Evolutionary conservation across 2,888 invertebrate species (phyloP).

Genomic region (Aplocera efformata): DNA sequence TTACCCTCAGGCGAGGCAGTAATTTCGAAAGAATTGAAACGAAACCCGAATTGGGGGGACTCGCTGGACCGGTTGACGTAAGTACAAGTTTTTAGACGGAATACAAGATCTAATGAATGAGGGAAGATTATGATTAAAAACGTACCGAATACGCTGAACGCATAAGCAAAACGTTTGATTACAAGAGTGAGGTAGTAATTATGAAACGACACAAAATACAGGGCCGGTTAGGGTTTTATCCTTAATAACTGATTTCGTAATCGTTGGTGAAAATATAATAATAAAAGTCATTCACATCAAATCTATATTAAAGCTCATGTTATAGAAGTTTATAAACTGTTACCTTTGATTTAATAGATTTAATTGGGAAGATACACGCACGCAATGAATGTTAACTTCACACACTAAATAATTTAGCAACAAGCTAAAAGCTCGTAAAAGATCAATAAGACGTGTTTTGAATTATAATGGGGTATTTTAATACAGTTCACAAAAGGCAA

Average conservation of each 20-base stretch:
- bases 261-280: no score
- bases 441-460: slow-evolving; percentile 42
- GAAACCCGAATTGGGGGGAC: slow-evolving; percentile 26
- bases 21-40: slow-evolving; percentile 30
- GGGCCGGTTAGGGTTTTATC: no score
- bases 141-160: slow-evolving; percentile 8
- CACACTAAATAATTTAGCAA: slow-evolving; percentile 32
- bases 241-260: no score
- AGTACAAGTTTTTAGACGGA: slow-evolving; percentile 21
- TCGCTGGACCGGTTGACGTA: slow-evolving; percentile 25
- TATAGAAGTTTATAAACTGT: no score
- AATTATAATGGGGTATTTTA: slow-evolving; percentile 51
- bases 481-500: slow-evolving; percentile 59
- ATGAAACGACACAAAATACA: slow-evolving; percentile 1
- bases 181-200: slow-evolving; percentile 11
- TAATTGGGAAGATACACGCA: not conserved
- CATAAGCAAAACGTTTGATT: slow-evolving; percentile 9
- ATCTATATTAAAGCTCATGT: no score
- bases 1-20: slow-evolving; percentile 23
- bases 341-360: no score
- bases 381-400: slow-evolving; percentile 2
- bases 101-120: slow-evolving; percentile 23
- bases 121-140: slow-evolving; percentile 15
- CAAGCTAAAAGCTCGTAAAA: slow-evolving; percentile 32
- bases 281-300: no score